Evolutionary conservation across 2,888 invertebrate species (phyloP).

Genomic region (Eupithecia tripunctaria): DNA sequence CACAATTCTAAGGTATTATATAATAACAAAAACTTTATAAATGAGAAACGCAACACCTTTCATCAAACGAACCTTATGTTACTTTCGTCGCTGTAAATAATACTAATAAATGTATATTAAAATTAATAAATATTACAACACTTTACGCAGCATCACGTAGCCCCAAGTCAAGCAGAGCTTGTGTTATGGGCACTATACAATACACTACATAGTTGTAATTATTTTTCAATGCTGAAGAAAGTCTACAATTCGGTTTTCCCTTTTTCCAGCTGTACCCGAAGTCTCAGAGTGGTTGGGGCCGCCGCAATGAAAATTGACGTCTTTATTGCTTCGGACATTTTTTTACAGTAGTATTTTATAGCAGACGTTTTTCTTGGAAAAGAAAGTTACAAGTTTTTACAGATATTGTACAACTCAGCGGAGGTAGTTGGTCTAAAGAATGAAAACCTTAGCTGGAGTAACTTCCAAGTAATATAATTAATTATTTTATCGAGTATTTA

Average conservation of each 20-base stretch:
- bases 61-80: too few relatives aligned
- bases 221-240: background rate
- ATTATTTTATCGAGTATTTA: too few relatives aligned
- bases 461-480: background rate
- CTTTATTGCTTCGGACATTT: conserved; percentile 8
- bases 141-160: too few relatives aligned
- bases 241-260: background rate
- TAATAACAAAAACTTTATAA: too few relatives aligned
- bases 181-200: too few relatives aligned
- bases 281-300: background rate
- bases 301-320: conserved; percentile 17
- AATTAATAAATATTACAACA: too few relatives aligned
- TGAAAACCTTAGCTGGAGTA: background rate
- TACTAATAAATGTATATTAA: too few relatives aligned
- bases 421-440: background rate
- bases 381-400: background rate
- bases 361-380: background rate
- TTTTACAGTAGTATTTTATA: background rate
- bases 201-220: too few relatives aligned
- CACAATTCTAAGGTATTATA: too few relatives aligned
- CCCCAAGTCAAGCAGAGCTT: too few relatives aligned
- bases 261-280: background rate
- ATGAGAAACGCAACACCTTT: too few relatives aligned
- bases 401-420: background rate
- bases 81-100: too few relatives aligned